These are phyloP conservation scores for Drosophila merina DNA, from an alignment of 2,888 invertebrate species.

Conservation along the genomic window DNA sequence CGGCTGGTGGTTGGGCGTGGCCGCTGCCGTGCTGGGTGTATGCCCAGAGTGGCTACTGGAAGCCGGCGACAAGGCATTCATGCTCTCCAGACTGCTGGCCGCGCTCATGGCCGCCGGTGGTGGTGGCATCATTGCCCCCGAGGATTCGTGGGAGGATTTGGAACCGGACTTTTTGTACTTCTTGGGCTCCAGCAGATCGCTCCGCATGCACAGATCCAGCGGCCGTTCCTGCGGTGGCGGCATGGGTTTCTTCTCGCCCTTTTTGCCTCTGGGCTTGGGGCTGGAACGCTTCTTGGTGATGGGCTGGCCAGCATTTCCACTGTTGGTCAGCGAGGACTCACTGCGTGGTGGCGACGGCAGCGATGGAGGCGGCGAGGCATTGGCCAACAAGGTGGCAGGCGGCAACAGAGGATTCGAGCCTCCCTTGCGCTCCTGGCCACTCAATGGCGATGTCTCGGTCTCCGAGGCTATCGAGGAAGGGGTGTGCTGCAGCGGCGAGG, in stretches of 20 bases:
- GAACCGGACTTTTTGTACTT: conserved; percentile 77
- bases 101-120: conserved; percentile 65
- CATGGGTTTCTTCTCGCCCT: conserved; percentile 75
- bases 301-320: conserved; percentile 38
- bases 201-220: conserved; percentile 91
- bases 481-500: conserved; percentile 81
- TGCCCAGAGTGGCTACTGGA: conserved; percentile 63
- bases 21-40: conserved; percentile 58
- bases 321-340: conserved; percentile 71
- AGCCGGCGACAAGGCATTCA: conserved; percentile 67
- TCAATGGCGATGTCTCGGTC: conserved; percentile 75
- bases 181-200: conserved; percentile 83
- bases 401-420: conserved; percentile 44
- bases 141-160: conserved; percentile 46
- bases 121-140: conserved; percentile 78
- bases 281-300: conserved; percentile 50
- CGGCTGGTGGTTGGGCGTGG: conserved; percentile 51
- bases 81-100: conserved; percentile 72
- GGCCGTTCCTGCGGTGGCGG: conserved; percentile 91
- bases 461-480: conserved; percentile 82
- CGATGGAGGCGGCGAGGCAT: conserved; percentile 67
- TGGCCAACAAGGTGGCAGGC: conserved; percentile 59
- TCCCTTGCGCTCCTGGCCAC: conserved; percentile 45
- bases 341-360: conserved; percentile 81
- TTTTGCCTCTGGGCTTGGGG: conserved; percentile 60